phyloP scores from a whole-genome alignment of 2,113 vertebrate species.

The Serinus canaria region DNA sequence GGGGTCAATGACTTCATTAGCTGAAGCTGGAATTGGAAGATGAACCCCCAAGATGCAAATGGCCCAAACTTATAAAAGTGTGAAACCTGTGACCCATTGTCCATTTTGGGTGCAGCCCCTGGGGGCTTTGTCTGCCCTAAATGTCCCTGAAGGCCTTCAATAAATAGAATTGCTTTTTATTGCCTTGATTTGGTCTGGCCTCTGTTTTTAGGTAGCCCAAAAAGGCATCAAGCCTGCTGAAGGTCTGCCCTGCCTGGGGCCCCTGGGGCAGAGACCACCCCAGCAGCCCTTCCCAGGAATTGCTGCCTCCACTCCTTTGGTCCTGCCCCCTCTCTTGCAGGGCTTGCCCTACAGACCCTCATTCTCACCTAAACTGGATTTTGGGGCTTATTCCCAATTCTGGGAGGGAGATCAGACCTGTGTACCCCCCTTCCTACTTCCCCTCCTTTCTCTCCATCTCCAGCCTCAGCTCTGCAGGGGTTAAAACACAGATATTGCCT shows the following conservation, averaged over 20 bases:
- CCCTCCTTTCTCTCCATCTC: neutral
- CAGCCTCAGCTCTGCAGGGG: neutral
- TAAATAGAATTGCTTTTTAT: neutral
- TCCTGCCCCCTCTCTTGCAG: too few species aligned
- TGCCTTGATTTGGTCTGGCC: too few species aligned
- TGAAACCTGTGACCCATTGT: accelerated
- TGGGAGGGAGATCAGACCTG: neutral
- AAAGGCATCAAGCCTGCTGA: neutral
- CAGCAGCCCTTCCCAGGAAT: too few species aligned
- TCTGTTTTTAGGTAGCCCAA: neutral
- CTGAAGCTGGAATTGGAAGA: neutral
- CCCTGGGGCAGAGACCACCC: neutral
- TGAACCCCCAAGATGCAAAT: neutral
- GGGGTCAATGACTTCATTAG: neutral
- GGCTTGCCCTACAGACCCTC: neutral
- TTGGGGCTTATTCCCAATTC: neutral
- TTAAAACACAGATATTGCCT: slow-evolving; percentile 71
- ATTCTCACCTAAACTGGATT: neutral
- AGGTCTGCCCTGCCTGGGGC: neutral
- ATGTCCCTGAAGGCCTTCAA: too few species aligned
- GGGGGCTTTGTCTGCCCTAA: neutral
- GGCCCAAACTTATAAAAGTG: neutral
- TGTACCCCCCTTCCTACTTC: neutral
- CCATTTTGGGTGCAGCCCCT: neutral
- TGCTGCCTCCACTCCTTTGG: neutral